A percentile compares a stretch with the other conserved stretches of the same genome.
Conservation (phyloP, 2,113 vertebrate species). For the Cryptomyrus ogoouensis region DNA sequence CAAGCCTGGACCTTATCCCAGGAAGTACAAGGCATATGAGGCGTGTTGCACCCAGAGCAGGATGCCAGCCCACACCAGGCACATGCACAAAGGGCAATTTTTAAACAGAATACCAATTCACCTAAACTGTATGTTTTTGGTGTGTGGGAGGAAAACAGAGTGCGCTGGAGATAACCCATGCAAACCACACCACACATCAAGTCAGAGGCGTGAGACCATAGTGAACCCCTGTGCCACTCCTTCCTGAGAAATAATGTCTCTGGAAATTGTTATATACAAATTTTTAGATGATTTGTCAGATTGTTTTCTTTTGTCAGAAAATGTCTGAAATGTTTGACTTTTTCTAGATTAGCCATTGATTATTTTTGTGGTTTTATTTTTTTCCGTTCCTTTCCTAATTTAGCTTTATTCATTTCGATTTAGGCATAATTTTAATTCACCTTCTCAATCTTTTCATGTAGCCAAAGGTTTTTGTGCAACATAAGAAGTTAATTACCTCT, state of each 20-base stretch:
- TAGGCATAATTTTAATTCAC: neutral
- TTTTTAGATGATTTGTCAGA: neutral
- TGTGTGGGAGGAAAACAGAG: neutral
- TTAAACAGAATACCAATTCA: neutral
- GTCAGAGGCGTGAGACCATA: neutral
- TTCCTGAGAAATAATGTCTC: neutral
- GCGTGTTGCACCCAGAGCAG: neutral
- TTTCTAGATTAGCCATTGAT: neutral
- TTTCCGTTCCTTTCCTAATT: neutral
- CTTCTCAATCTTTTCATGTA: neutral
- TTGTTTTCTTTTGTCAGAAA: neutral
- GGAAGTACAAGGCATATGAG: neutral
- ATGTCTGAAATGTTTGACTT: neutral
- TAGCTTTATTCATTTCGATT: neutral
- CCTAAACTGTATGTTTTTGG: neutral
- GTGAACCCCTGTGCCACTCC: neutral
- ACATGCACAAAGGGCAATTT: neutral
- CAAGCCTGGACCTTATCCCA: neutral
- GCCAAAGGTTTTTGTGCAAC: neutral
- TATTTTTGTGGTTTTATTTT: neutral
- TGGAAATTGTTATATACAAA: neutral
- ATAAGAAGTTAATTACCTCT: neutral
- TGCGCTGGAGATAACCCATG: neutral
- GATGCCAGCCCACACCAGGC: neutral
- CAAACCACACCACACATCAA: neutral